Evolutionary conservation across 2,797 vertebrate genomes (phyloP).

Genomic region (Tenualosa thibaudeaui): DNA sequence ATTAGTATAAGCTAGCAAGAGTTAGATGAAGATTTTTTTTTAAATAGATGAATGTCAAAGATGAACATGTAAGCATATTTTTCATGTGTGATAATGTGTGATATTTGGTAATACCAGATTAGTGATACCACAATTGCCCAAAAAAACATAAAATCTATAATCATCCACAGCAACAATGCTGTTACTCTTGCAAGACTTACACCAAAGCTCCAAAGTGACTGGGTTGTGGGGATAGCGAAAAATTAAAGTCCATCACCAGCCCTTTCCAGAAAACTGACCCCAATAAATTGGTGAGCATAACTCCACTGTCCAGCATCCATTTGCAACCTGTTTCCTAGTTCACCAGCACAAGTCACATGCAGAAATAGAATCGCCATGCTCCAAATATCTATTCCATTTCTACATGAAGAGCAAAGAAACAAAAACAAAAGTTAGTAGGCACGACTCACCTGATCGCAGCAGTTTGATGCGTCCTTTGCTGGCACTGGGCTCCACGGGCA

Average conservation of each 20-base stretch:
- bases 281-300: background rate
- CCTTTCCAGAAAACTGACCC: background rate
- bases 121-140: background rate
- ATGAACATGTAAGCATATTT: background rate
- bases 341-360: background rate
- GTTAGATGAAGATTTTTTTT: background rate
- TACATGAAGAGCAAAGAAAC: background rate
- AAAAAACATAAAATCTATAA: background rate
- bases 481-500: conserved; percentile 86
- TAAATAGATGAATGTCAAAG: background rate
- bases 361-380: background rate
- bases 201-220: background rate
- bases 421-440: background rate
- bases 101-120: background rate
- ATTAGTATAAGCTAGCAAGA: background rate
- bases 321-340: conserved; percentile 19
- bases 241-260: background rate
- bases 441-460: conserved; percentile 85
- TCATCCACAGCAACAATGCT: background rate
- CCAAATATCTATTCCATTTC: background rate
- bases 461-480: conserved; percentile 95
- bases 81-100: background rate
- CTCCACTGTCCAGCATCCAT: background rate
- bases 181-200: background rate
- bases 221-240: background rate